A percentile compares a stretch with the other conserved stretches of the same genome.
Conservation (phyloP, 2,888 invertebrate species). For the Mythimna ferrago region DNA sequence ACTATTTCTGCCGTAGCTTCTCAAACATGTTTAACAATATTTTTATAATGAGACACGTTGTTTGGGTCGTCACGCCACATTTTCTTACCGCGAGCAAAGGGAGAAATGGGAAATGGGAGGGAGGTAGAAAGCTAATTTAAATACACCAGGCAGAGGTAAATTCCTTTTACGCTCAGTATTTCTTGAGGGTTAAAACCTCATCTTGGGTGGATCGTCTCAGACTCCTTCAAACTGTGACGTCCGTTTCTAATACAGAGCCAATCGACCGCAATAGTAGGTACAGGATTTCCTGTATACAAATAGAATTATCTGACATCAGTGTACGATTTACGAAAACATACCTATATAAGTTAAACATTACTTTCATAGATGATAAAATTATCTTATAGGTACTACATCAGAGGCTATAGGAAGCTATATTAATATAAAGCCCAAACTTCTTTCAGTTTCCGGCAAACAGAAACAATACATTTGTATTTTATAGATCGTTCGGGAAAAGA, state of each 20-base stretch:
- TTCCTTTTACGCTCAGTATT: constrained; percentile 51
- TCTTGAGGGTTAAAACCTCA: constrained; percentile 54
- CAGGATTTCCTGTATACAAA: constrained; percentile 40
- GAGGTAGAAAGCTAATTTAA: constrained; percentile 60
- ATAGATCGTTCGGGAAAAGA: constrained; percentile 11
- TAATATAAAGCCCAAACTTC: constrained; percentile 15
- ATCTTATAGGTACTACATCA: constrained; percentile 23
- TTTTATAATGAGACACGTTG: constrained; percentile 29
- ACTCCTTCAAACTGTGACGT: constrained; percentile 51
- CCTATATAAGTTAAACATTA: constrained; percentile 1
- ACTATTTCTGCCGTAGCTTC: neutral
- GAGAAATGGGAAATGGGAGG: constrained; percentile 54
- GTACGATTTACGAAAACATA: constrained; percentile 15
- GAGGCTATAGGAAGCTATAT: constrained; percentile 10
- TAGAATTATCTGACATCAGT: constrained; percentile 45
- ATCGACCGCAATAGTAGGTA: constrained; percentile 23
- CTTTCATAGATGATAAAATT: constrained; percentile 19
- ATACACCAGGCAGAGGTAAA: constrained; percentile 57
- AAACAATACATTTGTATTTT: constrained; percentile 23
- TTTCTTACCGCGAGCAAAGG: constrained; percentile 39
- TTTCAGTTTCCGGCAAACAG: constrained; percentile 15
- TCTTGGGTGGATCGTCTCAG: constrained; percentile 38
- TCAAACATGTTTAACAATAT: neutral
- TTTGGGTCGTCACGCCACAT: constrained; percentile 30
- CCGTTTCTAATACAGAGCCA: constrained; percentile 46